phyloP scores from a whole-genome alignment of 2,888 invertebrate genomes.

The Petrolisthes manimaculis region DNA sequence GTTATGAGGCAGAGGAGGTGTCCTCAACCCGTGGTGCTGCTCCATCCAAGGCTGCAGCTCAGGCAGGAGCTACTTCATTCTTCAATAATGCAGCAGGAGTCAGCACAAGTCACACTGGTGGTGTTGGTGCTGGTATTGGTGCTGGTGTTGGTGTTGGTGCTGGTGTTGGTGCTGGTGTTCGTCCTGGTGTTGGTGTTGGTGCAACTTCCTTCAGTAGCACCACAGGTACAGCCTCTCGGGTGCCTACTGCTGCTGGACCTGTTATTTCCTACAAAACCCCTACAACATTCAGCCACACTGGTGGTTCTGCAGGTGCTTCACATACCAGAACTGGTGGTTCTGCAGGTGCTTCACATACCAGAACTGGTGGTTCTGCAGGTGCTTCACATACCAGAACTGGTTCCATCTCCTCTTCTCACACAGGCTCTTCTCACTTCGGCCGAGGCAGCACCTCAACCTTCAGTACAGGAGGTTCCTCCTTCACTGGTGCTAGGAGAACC shows the following conservation, averaged over 20 bases:
- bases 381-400: background rate
- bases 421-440: background rate
- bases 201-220: too few relatives aligned
- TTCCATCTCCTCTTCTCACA: background rate
- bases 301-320: background rate
- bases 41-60: slow-evolving; percentile 10
- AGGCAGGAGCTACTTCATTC: background rate
- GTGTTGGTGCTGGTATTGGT: background rate
- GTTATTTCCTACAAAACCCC: background rate
- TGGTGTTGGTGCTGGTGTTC: too few relatives aligned
- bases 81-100: background rate
- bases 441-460: background rate
- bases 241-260: background rate
- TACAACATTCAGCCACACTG: background rate
- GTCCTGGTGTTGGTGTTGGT: too few relatives aligned
- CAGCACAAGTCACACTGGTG: background rate
- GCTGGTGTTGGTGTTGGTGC: background rate
- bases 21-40: slow-evolving; percentile 36
- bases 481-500: background rate
- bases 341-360: background rate
- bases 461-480: background rate
- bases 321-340: background rate
- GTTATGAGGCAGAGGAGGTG: slow-evolving; percentile 59
- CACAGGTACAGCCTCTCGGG: background rate
- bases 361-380: background rate